Percentiles rank a stretch among this genome's conserved stretches.
These are phyloP conservation scores for Eupeodes corollae DNA, from an alignment of 1,140 invertebrate genomes.

Conservation along the genomic window DNA sequence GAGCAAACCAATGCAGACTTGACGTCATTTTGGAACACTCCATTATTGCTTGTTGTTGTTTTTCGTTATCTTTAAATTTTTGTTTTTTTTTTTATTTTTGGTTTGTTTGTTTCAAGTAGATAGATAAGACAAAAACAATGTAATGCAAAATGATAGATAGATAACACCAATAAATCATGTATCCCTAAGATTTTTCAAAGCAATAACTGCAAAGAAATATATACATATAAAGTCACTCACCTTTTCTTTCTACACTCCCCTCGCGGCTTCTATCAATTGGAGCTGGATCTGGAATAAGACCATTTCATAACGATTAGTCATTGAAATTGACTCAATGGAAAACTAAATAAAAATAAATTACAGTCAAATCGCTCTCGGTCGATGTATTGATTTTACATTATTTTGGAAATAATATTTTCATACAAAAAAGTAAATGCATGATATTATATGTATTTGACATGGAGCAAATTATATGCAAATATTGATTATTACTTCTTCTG, in stretches of 20 bases:
- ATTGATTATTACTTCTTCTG: no score
- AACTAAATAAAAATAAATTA: no score
- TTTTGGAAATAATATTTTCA: no score
- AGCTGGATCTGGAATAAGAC: conserved; percentile 18
- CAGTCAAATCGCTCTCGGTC: no score
- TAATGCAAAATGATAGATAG: conserved; percentile 22
- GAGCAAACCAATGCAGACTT: conserved; percentile 19
- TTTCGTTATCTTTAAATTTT: not conserved
- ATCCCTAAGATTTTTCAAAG: not conserved
- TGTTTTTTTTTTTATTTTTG: not conserved
- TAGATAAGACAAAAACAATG: conserved; percentile 11
- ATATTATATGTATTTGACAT: no score
- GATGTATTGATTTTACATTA: no score
- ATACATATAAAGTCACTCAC: conserved; percentile 14
- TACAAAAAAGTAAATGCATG: no score
- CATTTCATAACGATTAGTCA: no score
- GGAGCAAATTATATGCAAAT: no score
- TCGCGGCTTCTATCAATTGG: conserved; percentile 33
- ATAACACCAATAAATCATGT: conserved; percentile 3
- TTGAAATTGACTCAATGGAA: no score
- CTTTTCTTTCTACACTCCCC: conserved; percentile 34
- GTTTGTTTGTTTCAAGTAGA: not conserved
- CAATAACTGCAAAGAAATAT: conserved; percentile 1
- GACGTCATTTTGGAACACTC: conserved; percentile 10
- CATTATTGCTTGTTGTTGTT: conserved; percentile 10